Evolutionary conservation across 2,888 invertebrate genomes (phyloP), one percentile per base, ranked within the genome.

Genomic region (Chirona hameri): DNA sequence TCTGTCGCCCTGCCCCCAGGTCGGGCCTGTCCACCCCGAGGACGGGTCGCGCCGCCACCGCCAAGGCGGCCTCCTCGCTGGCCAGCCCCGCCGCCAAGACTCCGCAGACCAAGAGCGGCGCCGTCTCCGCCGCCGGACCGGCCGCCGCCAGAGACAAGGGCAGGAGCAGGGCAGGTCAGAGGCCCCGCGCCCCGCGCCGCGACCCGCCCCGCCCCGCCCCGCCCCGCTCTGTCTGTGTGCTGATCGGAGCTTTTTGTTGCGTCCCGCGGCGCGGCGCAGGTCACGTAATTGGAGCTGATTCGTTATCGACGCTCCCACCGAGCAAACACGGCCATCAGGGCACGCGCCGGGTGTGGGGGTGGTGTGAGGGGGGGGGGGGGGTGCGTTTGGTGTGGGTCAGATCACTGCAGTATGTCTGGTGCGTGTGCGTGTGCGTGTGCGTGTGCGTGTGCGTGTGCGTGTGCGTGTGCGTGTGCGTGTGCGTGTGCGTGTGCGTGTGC

Each of bases 1-100:
- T 52, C 18, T 39, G 39, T 39, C 39, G 39, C 39, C 7, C 86
- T 83, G 88, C 89, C n/a, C 39, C 14, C 60, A 81, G 60, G 60
- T 65, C 39, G 81, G 65, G 18, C 15, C 15, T 81, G 7, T 46
- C 60, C 7, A 81, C 57, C 21, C 29, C 72, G 14, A 1, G 76
- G 79, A 7, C 76, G 60, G 76, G 81, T 15, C 79, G 57, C 60
- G 79, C 81, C 12, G 46, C 52, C 79, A 48, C 52, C 39, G 80
- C 72, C 69, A 81, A 82, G 21, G 48, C 83, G 18, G 69, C 60
- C 52, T 82, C 83, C 60, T 31, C 79, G 27, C 24, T 21, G 7
- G 69, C 65, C 31, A 81, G 81, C 72, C 80, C 57, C 82, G 80
- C 83, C 79, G 52, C 29, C 60, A 83, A 72, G 79, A 72, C 79